Evolutionary conservation across 1,140 invertebrate species (phyloP), one percentile per base, ranked within the genome.

Genomic region (Calosoma granatense): DNA sequence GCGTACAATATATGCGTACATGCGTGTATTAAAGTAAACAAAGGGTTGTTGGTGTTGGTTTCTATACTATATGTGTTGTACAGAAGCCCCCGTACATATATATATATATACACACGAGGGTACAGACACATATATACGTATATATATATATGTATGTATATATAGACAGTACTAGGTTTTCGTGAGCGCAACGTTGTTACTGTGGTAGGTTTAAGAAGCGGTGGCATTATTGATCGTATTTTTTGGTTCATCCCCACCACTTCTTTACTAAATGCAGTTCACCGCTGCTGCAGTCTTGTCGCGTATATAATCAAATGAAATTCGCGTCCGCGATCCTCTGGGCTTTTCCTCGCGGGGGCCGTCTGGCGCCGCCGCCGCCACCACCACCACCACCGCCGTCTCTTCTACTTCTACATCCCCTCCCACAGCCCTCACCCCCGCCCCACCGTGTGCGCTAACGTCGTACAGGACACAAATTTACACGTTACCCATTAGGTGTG

Each of bases 201-300:
- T 70, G 70, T 70, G 67, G 68, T 67, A 68, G 64, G 67, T 71
- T 67, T 71, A 71, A 71, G 70, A 68, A 71, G 68, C 60, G 51
- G 62, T 59, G 63, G 62, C 65, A 65, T 66, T 71, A 71, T 71
- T 71, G 70, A 71, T 71, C 70, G 70, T 64, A 70, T 69, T 71
- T 71, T 71, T 71, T 71, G 70, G 70, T 71, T 67, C 70, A 47
- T 47, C 41, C 41, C 41, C 41, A 47, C 41, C 15, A 47, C 41
- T 47, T 47, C 41, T 47, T 47, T 17, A 47, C 41, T 47, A 47
- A 47, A 47, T 47, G 41, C 41, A 47, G 41, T 47, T 47, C 41
- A 47, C 41, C 41, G 41, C 15, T 47, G 41, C 41, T 47, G 41
- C 41, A 47, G 41, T 47, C 41, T 47, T 47, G 41, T 47, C 41